Base-by-base conservation (phyloP, 2,888 invertebrate species). In the Mellilla xanthometata region DNA sequence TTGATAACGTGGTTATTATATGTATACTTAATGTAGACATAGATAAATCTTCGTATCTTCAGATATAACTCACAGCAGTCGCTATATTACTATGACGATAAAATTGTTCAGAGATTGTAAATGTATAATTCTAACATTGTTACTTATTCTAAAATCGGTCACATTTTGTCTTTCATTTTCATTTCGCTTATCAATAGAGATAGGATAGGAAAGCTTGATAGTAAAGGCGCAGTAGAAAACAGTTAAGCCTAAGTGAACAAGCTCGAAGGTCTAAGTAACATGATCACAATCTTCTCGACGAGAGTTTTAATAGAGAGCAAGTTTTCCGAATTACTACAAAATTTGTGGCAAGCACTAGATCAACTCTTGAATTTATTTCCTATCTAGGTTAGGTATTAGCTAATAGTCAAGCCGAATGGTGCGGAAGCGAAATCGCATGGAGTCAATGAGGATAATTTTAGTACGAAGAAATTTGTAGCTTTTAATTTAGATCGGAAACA, bases 221-320 rank as follows among this genome's bases (percentile, higher is more conserved):
- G 68, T 75, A 76, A 76, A 79, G 67, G 70, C 72, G 70, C 74
- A 66, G 76, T 85, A 83, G 79, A 84, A 83, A 83, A 81, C 68
- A 74, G 73, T 74, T 74, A 85, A 84, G 85, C 86, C 74, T 79
- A 84, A 72, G 73, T 74, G 81, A 76, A 81, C 74, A 87, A 88
- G 87, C 88, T 87, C 88, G 79, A 82, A 76, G 69, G 69, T 75
- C 73, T 76, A 75, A 73, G 68, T 61, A 54, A 53, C 56, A 61
- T 47, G 38, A 48, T 52, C 54, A 45, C 44, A 58, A 48, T 51
- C 39, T 47, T 46, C 40, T 33, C 27, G 46, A 42, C 46, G 40
- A 53, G 31, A 49, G 39, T 35, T 45, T 50, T 50, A 50, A 41
- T 26, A 48, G 29, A 53, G 54, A 52, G 3, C 40, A 41, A 42